phyloP scores from a whole-genome alignment of 2,797 vertebrate genomes.

The Merluccius polli region DNA sequence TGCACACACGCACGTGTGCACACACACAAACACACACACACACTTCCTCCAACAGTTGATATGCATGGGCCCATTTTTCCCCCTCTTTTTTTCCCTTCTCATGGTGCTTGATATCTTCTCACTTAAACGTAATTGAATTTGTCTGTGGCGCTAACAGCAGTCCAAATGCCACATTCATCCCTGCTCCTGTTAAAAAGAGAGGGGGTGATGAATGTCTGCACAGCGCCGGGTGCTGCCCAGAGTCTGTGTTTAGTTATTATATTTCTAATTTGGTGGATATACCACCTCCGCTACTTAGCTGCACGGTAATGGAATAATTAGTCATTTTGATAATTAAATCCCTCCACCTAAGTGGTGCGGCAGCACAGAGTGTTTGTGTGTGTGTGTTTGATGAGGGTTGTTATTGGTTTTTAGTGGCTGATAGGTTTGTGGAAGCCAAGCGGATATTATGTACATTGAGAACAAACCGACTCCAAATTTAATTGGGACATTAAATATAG shows the following conservation, averaged over 20 bases:
- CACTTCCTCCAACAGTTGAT: not conserved
- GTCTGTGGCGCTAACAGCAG: constrained; percentile 91
- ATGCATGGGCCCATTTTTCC: too few species aligned
- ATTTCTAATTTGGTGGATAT: constrained; percentile 95
- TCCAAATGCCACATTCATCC: constrained; percentile 96
- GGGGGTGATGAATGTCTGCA: constrained; percentile 94
- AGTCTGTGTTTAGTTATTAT: constrained; percentile 93
- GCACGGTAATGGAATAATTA: constrained; percentile 95
- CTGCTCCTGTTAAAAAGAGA: constrained; percentile 62
- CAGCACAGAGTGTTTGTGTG: constrained; percentile 13
- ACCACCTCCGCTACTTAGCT: constrained; percentile 83
- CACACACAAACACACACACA: not conserved
- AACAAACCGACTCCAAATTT: too few species aligned
- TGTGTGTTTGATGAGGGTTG: too few species aligned
- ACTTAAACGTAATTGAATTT: constrained; percentile 95
- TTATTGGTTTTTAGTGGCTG: too few species aligned
- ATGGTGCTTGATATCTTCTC: constrained; percentile 72
- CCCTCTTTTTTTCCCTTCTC: constrained; percentile 16
- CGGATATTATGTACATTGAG: not conserved
- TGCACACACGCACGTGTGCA: not conserved
- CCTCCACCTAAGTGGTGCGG: constrained; percentile 81
- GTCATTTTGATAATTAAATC: constrained; percentile 98
- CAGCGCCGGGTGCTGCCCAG: constrained; percentile 63
- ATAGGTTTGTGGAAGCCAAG: constrained; percentile 1
- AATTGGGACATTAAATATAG: too few species aligned